These are phyloP conservation scores for Tupaia chinensis DNA, from an alignment of 2,113 vertebrate species.

Conservation along the genomic window DNA sequence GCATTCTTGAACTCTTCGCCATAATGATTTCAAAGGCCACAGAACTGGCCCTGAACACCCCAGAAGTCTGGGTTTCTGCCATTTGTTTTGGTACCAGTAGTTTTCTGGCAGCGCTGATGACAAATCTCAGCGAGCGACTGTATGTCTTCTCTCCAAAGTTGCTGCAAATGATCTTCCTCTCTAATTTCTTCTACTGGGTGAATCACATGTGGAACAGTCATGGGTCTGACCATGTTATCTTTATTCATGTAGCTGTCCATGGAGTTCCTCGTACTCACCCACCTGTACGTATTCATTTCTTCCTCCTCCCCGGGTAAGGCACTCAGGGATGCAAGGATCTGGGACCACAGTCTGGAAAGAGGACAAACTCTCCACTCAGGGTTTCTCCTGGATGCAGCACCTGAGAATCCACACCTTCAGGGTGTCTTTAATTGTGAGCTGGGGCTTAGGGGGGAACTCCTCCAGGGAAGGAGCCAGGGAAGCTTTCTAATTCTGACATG, in stretches of 20 bases:
- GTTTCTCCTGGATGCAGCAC: conserved; percentile 86
- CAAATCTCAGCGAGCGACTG: conserved; percentile 93
- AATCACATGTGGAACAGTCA: conserved; percentile 92
- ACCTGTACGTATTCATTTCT: conserved; percentile 87
- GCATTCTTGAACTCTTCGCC: conserved; percentile 95
- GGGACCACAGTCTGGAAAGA: conserved; percentile 86
- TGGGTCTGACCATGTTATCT: conserved; percentile 78
- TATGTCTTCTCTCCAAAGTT: conserved; percentile 94
- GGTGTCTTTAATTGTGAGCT: conserved; percentile 81
- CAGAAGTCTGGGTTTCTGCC: conserved; percentile 94
- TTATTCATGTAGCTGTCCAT: conserved; percentile 85
- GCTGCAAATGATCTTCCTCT: conserved; percentile 88
- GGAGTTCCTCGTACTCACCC: conserved; percentile 91
- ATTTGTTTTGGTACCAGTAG: conserved; percentile 94
- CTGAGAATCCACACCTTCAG: conserved; percentile 78
- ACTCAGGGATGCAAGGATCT: conserved; percentile 82
- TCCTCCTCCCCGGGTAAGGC: conserved; percentile 86
- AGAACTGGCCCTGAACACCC: conserved; percentile 96
- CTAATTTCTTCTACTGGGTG: conserved; percentile 94
- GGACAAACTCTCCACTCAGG: conserved; percentile 90
- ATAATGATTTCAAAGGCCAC: conserved; percentile 95
- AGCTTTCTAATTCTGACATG: conserved; percentile 94
- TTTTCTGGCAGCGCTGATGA: conserved; percentile 97
- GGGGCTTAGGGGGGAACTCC: conserved; percentile 81
- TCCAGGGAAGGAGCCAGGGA: conserved; percentile 89